Evolutionary conservation across 1,140 invertebrate genomes (phyloP), one percentile per base, ranked within the genome.

Genomic region (Lepidurus apus): DNA sequence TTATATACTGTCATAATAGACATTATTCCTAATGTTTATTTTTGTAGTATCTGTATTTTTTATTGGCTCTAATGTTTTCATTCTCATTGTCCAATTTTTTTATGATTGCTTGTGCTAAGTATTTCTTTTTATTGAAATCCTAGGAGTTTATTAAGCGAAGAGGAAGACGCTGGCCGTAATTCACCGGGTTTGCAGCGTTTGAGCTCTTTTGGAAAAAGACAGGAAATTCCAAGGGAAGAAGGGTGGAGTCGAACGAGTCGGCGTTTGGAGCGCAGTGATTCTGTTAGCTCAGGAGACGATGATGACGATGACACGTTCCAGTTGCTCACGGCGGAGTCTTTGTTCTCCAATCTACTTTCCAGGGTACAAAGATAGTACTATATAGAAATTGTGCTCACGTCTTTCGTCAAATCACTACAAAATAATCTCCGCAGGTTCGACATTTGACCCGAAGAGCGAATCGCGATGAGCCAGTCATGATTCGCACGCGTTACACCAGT

Each of bases 271-370:
- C 73, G 78, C 13, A 73, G 78, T 43, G 78, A 74, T 79, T 89
- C 89, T 77, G 93, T 95, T 85, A 95, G 93, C 77, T 88, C 94
- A 53, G 94, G 93, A 82, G 84, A 85, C 74, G 93, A 94, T 80
- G 92, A 93, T 83, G 93, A 95, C 82, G 93, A 94, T 82, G 94
- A 95, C 84, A 93, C 93, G 80, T 95, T 96, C 87, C 93, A 95
- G 83, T 89, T 95, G 79, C 87, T 95, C 73, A 95, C 94, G 3
- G 93, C 94, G 1, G 94, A 95, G 86, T 95, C 95, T 84, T 86
- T 96, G 43, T 96, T 95, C 85, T 95, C 93, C 1, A 95, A 93
- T 0, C 85, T 96, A 47, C 85, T 96, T 65, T 93, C 93, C 80
- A 89, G 93, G 83, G 93, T 95, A 84, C 84, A 82, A 65, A 77